Percentiles rank a stretch among this genome's conserved stretches.
Conservation (phyloP, 2,888 invertebrate genomes). For the Conus canariensis region DNA sequence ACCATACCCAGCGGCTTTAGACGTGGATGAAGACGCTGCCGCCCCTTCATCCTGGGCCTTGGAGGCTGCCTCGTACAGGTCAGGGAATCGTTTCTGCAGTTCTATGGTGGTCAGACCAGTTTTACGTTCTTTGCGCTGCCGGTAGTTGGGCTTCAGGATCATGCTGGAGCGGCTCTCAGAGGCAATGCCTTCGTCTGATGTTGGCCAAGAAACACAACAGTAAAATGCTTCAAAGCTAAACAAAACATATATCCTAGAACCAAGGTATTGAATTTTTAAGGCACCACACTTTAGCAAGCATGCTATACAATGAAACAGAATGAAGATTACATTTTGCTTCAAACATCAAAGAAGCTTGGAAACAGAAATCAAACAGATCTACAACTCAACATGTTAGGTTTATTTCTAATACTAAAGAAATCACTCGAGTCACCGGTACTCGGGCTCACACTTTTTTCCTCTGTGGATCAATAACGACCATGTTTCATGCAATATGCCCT, state of each 20-base stretch:
- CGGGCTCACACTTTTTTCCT: too few species aligned
- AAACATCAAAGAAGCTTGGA: too few species aligned
- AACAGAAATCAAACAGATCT: too few species aligned
- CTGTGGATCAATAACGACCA: too few species aligned
- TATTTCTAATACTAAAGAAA: too few species aligned
- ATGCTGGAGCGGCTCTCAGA: constrained; percentile 51
- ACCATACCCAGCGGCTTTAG: constrained; percentile 35
- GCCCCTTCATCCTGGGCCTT: constrained; percentile 51
- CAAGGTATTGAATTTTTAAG: too few species aligned
- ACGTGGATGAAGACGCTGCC: not conserved
- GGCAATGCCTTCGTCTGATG: constrained; percentile 40
- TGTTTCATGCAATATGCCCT: too few species aligned
- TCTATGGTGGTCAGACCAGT: constrained; percentile 77
- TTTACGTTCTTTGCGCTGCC: constrained; percentile 75
- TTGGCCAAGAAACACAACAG: not conserved
- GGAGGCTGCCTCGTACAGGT: constrained; percentile 64
- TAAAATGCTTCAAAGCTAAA: not conserved
- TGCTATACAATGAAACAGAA: too few species aligned
- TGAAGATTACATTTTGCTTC: too few species aligned
- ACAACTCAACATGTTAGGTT: too few species aligned
- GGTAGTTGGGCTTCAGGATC: constrained; percentile 72
- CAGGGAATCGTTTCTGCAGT: constrained; percentile 76
- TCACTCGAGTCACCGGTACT: too few species aligned
- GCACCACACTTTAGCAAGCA: too few species aligned
- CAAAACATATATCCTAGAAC: not conserved